Conservation (phyloP, 2,113 vertebrate species). For the Crotalus horridus region DNA sequence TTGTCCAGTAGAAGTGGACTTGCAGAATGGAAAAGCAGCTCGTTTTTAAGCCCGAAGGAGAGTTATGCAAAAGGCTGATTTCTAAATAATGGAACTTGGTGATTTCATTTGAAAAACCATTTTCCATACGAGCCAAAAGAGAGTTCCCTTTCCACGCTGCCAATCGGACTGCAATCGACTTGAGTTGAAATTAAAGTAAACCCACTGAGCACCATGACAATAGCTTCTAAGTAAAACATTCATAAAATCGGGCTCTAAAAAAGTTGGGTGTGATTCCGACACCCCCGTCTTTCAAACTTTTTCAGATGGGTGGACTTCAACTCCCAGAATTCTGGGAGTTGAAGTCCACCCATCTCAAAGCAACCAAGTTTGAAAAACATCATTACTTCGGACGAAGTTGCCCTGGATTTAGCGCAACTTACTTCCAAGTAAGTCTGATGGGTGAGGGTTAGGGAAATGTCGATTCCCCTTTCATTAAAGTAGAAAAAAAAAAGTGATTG, state of each 20-base stretch:
- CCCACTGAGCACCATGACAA: not conserved
- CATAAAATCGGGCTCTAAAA: not conserved
- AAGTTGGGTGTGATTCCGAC: not conserved
- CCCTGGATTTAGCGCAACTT: not conserved
- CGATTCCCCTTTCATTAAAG: not conserved
- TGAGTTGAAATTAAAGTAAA: not conserved
- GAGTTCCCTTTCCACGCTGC: not conserved
- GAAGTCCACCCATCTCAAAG: not conserved
- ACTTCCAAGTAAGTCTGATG: not conserved
- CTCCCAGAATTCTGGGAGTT: not conserved
- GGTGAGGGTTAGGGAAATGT: not conserved
- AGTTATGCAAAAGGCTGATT: not conserved
- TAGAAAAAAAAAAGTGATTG: not conserved
- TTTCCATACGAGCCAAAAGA: not conserved
- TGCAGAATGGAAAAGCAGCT: not conserved
- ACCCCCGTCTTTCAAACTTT: not conserved
- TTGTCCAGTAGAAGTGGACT: not conserved
- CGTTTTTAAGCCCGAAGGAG: not conserved
- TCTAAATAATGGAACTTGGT: not conserved
- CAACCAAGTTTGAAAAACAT: not conserved
- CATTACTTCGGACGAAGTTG: not conserved
- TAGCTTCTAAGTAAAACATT: not conserved
- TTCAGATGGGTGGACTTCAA: not conserved
- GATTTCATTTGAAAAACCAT: not conserved
- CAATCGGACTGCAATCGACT: not conserved